A percentile compares a stretch with the other conserved stretches of the same genome.
These are phyloP conservation scores for Ceratotherium simum DNA, from an alignment of 2,113 vertebrate genomes.

Conservation along the genomic window DNA sequence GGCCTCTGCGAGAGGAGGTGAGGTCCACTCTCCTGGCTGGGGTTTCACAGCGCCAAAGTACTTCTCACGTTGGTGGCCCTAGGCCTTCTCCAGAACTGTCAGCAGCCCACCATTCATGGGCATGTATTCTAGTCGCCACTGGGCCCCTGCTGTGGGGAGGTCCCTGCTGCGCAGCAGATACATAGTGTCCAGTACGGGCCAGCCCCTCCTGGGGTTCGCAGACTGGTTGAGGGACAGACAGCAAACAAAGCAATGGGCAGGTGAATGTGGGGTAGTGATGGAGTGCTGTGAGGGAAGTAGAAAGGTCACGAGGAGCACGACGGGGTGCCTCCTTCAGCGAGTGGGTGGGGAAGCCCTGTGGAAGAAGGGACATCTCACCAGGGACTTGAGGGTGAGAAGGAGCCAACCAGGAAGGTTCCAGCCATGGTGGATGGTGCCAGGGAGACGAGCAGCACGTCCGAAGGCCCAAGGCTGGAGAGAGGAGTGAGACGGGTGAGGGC, in stretches of 20 bases:
- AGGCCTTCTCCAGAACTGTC: neutral
- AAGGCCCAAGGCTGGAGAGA: neutral
- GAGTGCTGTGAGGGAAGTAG: neutral
- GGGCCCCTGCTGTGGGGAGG: neutral
- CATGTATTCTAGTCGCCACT: fast-evolving
- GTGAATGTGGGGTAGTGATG: neutral
- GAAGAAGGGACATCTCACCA: neutral
- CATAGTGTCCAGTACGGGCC: neutral
- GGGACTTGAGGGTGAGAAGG: neutral
- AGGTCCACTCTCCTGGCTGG: neutral
- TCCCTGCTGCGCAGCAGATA: neutral
- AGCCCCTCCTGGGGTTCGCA: neutral
- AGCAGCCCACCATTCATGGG: fast-evolving
- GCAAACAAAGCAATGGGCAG: neutral
- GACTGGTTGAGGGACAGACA: neutral
- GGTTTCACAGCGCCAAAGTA: neutral
- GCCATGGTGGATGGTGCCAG: fast-evolving
- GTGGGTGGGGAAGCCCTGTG: too few species aligned
- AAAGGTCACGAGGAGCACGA: neutral
- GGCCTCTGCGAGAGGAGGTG: neutral
- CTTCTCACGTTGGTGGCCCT: neutral
- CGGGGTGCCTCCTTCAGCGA: neutral
- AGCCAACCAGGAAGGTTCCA: neutral
- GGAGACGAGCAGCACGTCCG: fast-evolving
- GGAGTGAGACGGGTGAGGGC: neutral